A percentile compares a stretch with the other conserved stretches of the same genome.
Conservation (phyloP, 2,888 invertebrate genomes). For the Drosophila atripex region DNA sequence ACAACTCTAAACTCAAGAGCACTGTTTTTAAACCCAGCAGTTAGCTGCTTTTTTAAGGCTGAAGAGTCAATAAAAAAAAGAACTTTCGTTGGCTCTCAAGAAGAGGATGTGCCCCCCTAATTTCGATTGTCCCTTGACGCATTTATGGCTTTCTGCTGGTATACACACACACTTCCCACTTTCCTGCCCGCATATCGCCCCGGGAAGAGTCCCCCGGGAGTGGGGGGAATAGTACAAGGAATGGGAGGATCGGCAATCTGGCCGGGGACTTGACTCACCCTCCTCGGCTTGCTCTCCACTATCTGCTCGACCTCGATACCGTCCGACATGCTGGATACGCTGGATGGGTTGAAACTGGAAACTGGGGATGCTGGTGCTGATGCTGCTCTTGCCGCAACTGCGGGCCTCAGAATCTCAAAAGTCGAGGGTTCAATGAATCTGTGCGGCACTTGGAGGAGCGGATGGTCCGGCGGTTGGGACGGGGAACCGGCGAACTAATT, state of each 20-base stretch:
- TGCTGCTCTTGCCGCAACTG: background rate
- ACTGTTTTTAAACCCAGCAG: no score
- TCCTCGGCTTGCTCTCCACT: conserved; percentile 87
- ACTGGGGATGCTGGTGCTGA: conserved; percentile 22
- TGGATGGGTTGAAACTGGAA: conserved; percentile 1
- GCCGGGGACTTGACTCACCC: conserved; percentile 84
- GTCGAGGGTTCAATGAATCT: conserved; percentile 2
- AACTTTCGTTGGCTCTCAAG: background rate
- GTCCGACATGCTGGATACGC: conserved; percentile 83
- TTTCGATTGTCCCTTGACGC: conserved; percentile 29
- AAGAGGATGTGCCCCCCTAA: conserved; percentile 26
- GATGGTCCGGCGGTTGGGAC: background rate
- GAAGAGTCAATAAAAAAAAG: no score
- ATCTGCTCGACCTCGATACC: conserved; percentile 87
- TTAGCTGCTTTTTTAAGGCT: no score
- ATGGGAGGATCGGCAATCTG: conserved; percentile 2
- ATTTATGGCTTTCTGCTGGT: conserved; percentile 18
- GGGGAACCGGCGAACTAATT: conserved; percentile 3
- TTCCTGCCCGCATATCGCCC: background rate
- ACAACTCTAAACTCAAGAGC: no score
- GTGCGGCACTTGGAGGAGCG: background rate
- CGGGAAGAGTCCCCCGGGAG: background rate
- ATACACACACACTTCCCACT: conserved; percentile 18
- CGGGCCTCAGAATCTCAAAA: background rate
- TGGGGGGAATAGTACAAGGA: background rate